phyloP scores from a whole-genome alignment of 92 coral and sea anemone species.

The Siderastrea siderea region DNA sequence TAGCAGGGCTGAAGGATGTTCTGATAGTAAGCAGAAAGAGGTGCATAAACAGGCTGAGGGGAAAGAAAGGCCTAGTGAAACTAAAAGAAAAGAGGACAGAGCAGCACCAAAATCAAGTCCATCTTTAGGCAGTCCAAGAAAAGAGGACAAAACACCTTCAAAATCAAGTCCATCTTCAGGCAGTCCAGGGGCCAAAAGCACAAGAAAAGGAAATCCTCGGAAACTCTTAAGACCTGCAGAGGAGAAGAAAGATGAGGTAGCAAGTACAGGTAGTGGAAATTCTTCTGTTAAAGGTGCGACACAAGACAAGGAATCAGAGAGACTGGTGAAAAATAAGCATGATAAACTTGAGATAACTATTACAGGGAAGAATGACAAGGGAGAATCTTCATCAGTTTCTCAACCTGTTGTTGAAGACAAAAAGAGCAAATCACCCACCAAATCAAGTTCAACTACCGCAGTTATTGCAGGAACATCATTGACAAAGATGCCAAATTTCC shows the following conservation, averaged over 20 bases:
- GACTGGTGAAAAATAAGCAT: not conserved
- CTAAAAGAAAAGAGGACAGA: not conserved
- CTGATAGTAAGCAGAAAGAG: not conserved
- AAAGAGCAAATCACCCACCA: not conserved
- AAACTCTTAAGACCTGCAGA: constrained; percentile 43
- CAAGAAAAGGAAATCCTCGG: constrained; percentile 65
- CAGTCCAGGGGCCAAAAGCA: constrained; percentile 32
- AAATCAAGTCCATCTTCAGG: constrained; percentile 5
- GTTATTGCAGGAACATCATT: not conserved
- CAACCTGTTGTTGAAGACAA: not conserved
- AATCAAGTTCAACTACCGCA: not conserved
- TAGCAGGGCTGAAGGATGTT: not conserved
- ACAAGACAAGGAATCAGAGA: not conserved
- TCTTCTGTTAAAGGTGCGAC: not conserved
- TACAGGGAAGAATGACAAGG: not conserved
- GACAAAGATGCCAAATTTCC: not conserved
- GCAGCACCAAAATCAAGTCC: not conserved
- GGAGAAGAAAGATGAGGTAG: constrained; percentile 12
- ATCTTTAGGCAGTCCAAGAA: not conserved
- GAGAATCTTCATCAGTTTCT: not conserved
- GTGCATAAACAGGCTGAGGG: not conserved
- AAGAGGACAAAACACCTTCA: constrained; percentile 28
- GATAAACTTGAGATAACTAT: not conserved
- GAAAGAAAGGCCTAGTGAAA: not conserved
- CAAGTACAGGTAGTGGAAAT: not conserved